phyloP scores from a whole-genome alignment of 1,140 invertebrate species.

The Pogonomyrmex californicus region DNA sequence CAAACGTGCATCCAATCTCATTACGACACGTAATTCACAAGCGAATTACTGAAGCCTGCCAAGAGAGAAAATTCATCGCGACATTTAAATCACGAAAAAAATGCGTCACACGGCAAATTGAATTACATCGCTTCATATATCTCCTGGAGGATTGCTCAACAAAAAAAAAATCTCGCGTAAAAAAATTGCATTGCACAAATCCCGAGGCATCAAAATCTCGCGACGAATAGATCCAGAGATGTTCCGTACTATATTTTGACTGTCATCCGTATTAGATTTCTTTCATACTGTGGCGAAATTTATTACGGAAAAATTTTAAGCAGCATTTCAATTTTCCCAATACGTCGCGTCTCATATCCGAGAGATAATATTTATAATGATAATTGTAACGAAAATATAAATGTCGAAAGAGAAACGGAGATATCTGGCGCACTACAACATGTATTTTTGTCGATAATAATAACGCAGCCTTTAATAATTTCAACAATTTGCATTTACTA shows the following conservation, averaged over 20 bases:
- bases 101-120: constrained; percentile 38
- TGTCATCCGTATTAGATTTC: constrained; percentile 13
- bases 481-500: neutral
- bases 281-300: neutral
- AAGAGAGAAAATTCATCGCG: constrained; percentile 40
- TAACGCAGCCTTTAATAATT: constrained; percentile 20
- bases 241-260: constrained; percentile 16
- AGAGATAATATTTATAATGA: constrained; percentile 13
- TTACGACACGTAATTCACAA: constrained; percentile 40
- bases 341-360: neutral
- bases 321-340: constrained; percentile 13
- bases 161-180: constrained; percentile 35
- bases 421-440: neutral
- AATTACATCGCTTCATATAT: constrained; percentile 40
- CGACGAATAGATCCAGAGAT: neutral
- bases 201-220: constrained; percentile 24
- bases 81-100: constrained; percentile 55
- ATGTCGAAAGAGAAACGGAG: neutral
- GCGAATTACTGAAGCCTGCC: constrained; percentile 39
- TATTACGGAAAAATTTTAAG: constrained; percentile 1
- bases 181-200: constrained; percentile 30
- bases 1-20: constrained; percentile 60
- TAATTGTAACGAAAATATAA: neutral
- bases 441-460: neutral
- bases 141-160: constrained; percentile 36